Percentiles rank a stretch among this genome's conserved stretches.
phyloP scores from a whole-genome alignment of 2,888 invertebrate genomes.

The Idaea straminata region DNA sequence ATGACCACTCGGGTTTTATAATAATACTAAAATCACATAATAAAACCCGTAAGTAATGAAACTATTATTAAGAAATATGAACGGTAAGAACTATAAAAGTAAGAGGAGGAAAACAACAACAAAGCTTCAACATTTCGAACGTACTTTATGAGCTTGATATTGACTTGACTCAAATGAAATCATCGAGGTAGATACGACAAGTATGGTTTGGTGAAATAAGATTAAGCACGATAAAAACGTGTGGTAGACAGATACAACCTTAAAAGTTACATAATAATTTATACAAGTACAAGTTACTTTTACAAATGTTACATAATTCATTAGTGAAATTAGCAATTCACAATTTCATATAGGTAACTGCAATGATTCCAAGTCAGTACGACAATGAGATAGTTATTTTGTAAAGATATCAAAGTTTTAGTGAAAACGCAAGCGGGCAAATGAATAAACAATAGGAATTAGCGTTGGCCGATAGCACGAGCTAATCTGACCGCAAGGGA shows the following conservation, averaged over 20 bases:
- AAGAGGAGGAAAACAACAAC: conserved; percentile 33
- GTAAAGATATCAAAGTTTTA: conserved; percentile 8
- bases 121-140: conserved; percentile 4
- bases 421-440: conserved; percentile 59
- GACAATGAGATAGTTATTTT: not conserved
- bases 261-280: conserved; percentile 32
- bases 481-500: conserved; percentile 77
- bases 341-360: conserved; percentile 20
- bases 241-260: conserved; percentile 49
- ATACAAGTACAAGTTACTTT: conserved; percentile 24
- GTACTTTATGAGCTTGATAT: conserved; percentile 9
- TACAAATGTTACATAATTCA: conserved; percentile 41
- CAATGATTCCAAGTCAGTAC: not conserved
- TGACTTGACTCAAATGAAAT: conserved; percentile 12
- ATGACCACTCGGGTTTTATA: too few relatives aligned
- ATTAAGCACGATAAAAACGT: conserved; percentile 58
- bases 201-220: conserved; percentile 46
- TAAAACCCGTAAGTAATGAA: too few relatives aligned
- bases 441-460: conserved; percentile 72
- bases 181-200: conserved; percentile 41
- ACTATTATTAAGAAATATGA: conserved; percentile 24
- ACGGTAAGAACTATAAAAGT: conserved; percentile 18
- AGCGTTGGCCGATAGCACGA: conserved; percentile 62
- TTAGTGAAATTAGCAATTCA: conserved; percentile 28
- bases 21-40: too few relatives aligned